Evolutionary conservation across 2,113 vertebrate species (phyloP), one percentile per base, ranked within the genome.

Genomic region (Myotis yumanensis): DNA sequence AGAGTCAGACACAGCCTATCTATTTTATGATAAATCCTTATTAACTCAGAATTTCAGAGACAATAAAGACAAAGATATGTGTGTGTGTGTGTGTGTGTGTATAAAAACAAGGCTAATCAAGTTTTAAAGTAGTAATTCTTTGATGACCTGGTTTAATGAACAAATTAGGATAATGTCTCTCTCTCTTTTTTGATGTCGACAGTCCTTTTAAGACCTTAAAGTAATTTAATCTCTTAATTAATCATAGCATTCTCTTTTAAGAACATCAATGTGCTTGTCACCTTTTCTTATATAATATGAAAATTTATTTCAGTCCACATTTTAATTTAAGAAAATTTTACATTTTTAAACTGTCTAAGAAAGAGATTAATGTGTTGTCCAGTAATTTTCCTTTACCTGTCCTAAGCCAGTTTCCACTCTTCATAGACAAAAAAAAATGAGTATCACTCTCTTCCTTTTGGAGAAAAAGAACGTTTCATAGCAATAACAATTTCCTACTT

Each of bases 201-300:
- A 80, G 37, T 88, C 11, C 22, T 89, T 57, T 95, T 79, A 87
- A 94, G 28, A 9, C 11, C 8, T 95, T 97, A 37, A 85, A 90
- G 90, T 81, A 89, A 92, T 87, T 85, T 93, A 93, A 23, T 91
- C 52, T 92, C 30, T 51, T 89, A 91, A 93, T 95, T 91, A 95
- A 86, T 28, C 37, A 66, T 62, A 82, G 2, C 59, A 71, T 88
- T 92, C 23, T 25, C 18, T 83, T 93, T 94, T 30, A 80, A 54
- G 64, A 86, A 51, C 3, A 81, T 91, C 54, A 25, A 2, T 77
- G 94, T 90, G 52, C 40, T 91, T 28, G 54, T 89, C 69, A 75
- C 37, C 18, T 23, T 91, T 83, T 82, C 30, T 79, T 72, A 35
- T 23, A 37, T 17, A 77, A 37, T 14, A 7, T 86, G 73, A 48